Evolutionary conservation across 2,888 invertebrate genomes (phyloP).

Genomic region (Yponomeuta sedellus): DNA sequence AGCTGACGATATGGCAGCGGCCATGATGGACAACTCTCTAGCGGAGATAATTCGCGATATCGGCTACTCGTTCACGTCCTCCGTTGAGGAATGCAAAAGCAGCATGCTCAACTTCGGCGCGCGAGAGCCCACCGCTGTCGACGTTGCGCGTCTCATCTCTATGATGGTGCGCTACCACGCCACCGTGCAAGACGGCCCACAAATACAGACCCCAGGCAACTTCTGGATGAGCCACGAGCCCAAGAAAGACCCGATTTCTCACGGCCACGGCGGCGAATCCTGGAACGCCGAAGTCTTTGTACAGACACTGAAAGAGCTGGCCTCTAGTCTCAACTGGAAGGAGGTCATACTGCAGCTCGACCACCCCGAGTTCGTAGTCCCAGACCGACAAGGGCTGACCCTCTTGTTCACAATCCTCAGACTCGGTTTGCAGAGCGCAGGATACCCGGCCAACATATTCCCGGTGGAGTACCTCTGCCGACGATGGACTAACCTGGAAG

Average conservation of each 20-base stretch:
- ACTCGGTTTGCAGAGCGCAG: slow-evolving; percentile 86
- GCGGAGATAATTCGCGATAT: slow-evolving; percentile 94
- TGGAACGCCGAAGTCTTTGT: slow-evolving; percentile 98
- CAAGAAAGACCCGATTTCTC: slow-evolving; percentile 70
- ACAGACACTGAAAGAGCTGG: slow-evolving; percentile 92
- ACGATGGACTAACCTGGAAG: slow-evolving; percentile 95
- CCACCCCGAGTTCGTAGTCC: slow-evolving; percentile 91
- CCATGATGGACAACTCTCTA: slow-evolving; percentile 84
- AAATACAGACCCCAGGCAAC: slow-evolving; percentile 80
- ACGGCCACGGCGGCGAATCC: slow-evolving; percentile 67
- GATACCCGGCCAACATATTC: slow-evolving; percentile 82
- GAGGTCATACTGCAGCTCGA: slow-evolving; percentile 95
- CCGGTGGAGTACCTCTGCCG: slow-evolving; percentile 94
- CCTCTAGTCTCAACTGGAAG: slow-evolving; percentile 92
- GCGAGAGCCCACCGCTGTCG: slow-evolving; percentile 87
- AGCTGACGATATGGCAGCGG: slow-evolving; percentile 76
- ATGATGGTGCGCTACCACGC: slow-evolving; percentile 91
- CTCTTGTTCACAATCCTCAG: slow-evolving; percentile 89
- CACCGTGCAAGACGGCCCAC: slow-evolving; percentile 79
- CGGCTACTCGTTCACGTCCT: slow-evolving; percentile 91
- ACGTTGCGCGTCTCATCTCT: slow-evolving; percentile 89
- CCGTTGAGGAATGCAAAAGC: slow-evolving; percentile 91
- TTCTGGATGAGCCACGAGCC: slow-evolving; percentile 78
- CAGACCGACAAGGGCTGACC: slow-evolving; percentile 90
- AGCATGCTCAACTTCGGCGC: slow-evolving; percentile 88